Base-by-base conservation (phyloP, 2,113 vertebrate species). In the Coreoperca whiteheadi region DNA sequence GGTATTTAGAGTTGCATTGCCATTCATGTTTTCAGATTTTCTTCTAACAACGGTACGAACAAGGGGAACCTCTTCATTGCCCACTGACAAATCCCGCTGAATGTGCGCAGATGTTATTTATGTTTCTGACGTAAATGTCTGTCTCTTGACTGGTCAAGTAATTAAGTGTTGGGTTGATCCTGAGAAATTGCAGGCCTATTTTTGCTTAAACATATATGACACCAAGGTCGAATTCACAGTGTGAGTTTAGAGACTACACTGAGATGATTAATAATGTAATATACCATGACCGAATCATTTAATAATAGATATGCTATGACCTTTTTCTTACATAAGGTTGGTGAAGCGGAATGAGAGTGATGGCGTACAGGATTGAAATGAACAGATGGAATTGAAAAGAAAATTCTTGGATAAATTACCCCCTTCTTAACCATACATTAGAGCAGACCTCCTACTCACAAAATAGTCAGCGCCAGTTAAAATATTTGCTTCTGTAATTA, bases 301-400 rank as follows among this genome's bases (percentile, higher is more conserved):
- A 94, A 94, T 94, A 94, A 94, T 94, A 92, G 89, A 94, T 95
- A 81, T 65, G 46, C 34, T 81, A 1, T 91, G 91, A 93, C 94
- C 94, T 94, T 93, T 93, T 74, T 82, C 70, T 87, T 89, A 88
- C 74, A 56, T 86, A 87, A 87, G 76, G 86, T 89, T 30, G 60
- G 85, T 77, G 65, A 75, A 56, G 71, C 75, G 61, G 64, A 87
- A 53, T 25, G 48, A 72, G 51, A 78, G 74, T 65, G 82, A 93
- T 83, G 59, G 82, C 50, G 53, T 77, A 60, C 43, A 63, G 14
- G 41, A 46, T 34, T 71, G 57, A 73, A 57, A 63, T 46, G 57
- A 79, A 64, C 10, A 34, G 43, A 73, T 59, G 21, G 53, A 43
- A 43, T 2, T 54, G 16, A 50, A 86, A 61, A 82, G 41, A 46